phyloP scores from a whole-genome alignment of 2,113 vertebrate species.

The Pachypanchax playfairii region DNA sequence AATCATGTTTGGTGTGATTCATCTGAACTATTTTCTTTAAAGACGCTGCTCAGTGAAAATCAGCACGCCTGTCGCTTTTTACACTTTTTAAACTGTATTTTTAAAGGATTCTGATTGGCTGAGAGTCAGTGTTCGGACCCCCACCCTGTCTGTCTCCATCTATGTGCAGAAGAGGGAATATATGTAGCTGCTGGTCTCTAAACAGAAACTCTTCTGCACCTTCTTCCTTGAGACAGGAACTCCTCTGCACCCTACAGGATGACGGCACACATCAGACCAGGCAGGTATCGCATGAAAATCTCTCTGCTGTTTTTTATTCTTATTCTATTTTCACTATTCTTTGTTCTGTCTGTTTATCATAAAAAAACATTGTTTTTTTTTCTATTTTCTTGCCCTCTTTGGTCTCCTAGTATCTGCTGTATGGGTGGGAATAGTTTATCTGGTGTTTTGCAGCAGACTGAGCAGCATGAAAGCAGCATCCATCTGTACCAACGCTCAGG shows the following conservation, averaged over 20 bases:
- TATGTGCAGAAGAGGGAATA: too few species aligned
- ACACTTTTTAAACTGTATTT: too few species aligned
- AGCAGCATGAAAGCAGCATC: constrained; percentile 41
- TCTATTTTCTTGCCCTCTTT: not conserved
- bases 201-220: constrained; percentile 12
- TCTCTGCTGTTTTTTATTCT: too few species aligned
- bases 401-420: constrained; percentile 15
- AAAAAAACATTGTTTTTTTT: not conserved
- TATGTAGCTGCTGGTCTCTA: not conserved
- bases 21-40: too few species aligned
- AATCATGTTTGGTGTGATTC: too few species aligned
- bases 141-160: too few species aligned
- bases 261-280: constrained; percentile 60
- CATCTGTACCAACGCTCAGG: constrained; percentile 56
- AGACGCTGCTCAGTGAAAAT: too few species aligned
- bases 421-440: constrained; percentile 32
- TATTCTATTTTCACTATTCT: not conserved
- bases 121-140: too few species aligned
- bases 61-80: too few species aligned
- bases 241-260: constrained; percentile 46
- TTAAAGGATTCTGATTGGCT: too few species aligned
- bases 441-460: constrained; percentile 46
- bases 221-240: constrained; percentile 6
- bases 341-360: too few species aligned
- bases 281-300: too few species aligned